These are phyloP conservation scores for Orthosia gracilis DNA, from an alignment of 2,888 invertebrate genomes.

Conservation along the genomic window DNA sequence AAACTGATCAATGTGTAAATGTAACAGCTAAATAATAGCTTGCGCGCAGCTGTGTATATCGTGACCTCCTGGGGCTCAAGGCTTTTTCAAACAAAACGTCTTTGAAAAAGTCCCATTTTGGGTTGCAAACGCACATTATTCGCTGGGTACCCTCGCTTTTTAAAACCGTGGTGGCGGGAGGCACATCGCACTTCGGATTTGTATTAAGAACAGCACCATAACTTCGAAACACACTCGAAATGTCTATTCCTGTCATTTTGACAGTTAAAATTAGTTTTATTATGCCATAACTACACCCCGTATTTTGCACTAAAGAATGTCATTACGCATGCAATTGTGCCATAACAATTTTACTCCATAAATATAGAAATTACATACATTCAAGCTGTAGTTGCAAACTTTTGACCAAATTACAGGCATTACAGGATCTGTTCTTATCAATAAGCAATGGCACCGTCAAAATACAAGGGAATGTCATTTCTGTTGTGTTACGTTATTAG, in stretches of 20 bases:
- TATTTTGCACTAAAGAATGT: background rate
- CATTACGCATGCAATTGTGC: conserved; percentile 1
- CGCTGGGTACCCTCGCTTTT: conserved; percentile 83
- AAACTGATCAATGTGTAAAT: conserved; percentile 69
- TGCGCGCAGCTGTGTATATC: conserved; percentile 90
- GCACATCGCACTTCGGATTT: conserved; percentile 66
- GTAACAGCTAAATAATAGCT: conserved; percentile 88
- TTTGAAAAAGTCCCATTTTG: conserved; percentile 73
- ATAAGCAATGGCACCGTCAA: background rate
- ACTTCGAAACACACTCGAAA: conserved; percentile 5
- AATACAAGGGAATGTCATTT: conserved; percentile 8
- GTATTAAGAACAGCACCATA: conserved; percentile 14
- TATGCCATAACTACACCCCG: background rate
- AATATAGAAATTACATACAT: too few species aligned
- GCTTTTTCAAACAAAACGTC: conserved; percentile 75
- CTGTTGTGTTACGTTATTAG: conserved; percentile 9
- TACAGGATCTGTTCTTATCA: too few species aligned
- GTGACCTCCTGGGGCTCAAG: conserved; percentile 86
- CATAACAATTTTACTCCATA: background rate
- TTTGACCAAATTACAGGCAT: background rate
- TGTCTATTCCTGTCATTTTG: conserved; percentile 8
- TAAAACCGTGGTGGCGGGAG: conserved; percentile 88
- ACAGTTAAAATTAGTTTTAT: background rate
- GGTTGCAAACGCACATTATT: conserved; percentile 78
- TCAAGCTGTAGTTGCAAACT: background rate